Evolutionary conservation across 2,113 vertebrate genomes (phyloP).

Genomic region (Percina caprodes): DNA sequence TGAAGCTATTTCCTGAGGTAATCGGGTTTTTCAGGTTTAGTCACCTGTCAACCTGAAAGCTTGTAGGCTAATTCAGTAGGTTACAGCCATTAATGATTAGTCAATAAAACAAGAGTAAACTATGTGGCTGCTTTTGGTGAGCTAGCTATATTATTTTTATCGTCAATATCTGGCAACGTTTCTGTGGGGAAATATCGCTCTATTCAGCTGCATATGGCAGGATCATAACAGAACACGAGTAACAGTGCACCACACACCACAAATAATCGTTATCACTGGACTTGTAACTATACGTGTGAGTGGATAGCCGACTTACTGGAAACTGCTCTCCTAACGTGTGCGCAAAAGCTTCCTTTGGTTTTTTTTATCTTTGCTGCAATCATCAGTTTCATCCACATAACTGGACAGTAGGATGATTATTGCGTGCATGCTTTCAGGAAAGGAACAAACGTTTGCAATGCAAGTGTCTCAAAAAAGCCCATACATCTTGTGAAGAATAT

Average conservation of each 20-base stretch:
- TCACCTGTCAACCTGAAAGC: conserved; percentile 1
- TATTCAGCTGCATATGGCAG: not conserved
- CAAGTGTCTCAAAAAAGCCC: not conserved
- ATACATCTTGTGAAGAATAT: not conserved
- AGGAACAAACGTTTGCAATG: not conserved
- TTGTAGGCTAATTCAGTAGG: not conserved
- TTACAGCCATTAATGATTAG: not conserved
- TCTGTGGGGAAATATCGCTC: not conserved
- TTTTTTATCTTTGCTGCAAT: conserved; percentile 26
- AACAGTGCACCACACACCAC: conserved; percentile 15
- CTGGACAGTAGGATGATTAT: not conserved
- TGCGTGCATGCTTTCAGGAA: not conserved
- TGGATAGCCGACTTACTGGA: not conserved
- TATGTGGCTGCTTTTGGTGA: not conserved
- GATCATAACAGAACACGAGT: not conserved
- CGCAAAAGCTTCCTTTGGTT: conserved; percentile 20
- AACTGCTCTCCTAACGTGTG: not conserved
- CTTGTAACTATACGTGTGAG: not conserved
- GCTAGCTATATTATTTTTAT: not conserved
- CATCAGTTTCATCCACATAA: not conserved
- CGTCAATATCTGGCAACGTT: not conserved
- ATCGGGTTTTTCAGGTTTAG: conserved; percentile 39
- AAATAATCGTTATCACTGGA: not conserved
- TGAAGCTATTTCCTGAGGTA: conserved; percentile 29
- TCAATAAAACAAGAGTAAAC: not conserved